Percentiles rank a stretch among this genome's conserved stretches.
phyloP scores from a whole-genome alignment of 2,888 invertebrate species.

The Notodromas monacha region DNA sequence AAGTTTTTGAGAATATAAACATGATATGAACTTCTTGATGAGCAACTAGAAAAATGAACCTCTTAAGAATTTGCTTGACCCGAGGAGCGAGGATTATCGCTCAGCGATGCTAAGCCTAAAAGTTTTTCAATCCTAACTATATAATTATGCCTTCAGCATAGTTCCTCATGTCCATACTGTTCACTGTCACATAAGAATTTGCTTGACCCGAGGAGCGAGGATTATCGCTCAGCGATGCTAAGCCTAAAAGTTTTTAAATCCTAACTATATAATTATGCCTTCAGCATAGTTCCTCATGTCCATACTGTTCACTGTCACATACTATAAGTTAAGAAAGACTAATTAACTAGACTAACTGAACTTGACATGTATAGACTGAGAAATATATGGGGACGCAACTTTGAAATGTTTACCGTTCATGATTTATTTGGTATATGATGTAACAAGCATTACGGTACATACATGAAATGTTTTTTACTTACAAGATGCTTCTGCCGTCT shows the following conservation, averaged over 20 bases:
- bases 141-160: no score
- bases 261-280: no score
- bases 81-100: slow-evolving; percentile 4
- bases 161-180: no score
- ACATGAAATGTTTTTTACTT: slow-evolving; percentile 2
- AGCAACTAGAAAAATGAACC: slow-evolving; percentile 4
- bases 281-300: background rate
- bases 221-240: slow-evolving; percentile 4
- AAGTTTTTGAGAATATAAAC: slow-evolving; percentile 4
- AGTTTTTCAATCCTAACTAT: slow-evolving; percentile 1
- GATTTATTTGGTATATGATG: slow-evolving; percentile 4
- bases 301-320: slow-evolving; percentile 2
- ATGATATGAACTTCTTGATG: slow-evolving; percentile 2
- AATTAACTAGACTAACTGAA: slow-evolving; percentile 4
- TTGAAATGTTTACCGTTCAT: slow-evolving; percentile 2
- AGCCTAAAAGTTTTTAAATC: slow-evolving; percentile 1
- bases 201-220: slow-evolving; percentile 4
- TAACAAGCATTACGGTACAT: slow-evolving; percentile 4
- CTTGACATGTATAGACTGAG: slow-evolving; percentile 4
- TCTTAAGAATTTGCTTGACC: slow-evolving; percentile 4
- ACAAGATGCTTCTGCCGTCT: slow-evolving; percentile 2
- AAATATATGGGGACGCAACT: slow-evolving; percentile 4
- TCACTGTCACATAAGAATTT: background rate
- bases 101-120: slow-evolving; percentile 2
- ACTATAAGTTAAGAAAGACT: slow-evolving; percentile 4